Conservation (phyloP, 2,797 vertebrate genomes). For the Cheirogaleus major region DNA sequence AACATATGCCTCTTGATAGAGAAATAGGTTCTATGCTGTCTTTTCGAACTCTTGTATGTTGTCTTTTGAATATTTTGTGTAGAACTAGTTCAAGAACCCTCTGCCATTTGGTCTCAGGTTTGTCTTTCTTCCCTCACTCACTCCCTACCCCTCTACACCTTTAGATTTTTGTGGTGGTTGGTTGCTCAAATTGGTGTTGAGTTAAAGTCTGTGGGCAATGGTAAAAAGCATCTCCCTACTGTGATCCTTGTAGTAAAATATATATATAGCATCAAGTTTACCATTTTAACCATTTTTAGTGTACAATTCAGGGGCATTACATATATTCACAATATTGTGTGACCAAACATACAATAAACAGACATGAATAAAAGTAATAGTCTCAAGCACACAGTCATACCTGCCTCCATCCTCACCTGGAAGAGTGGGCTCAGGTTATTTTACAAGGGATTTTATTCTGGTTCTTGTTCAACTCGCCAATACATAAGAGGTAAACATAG, state of each 20-base stretch:
- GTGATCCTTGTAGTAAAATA: not conserved
- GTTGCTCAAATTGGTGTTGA: not conserved
- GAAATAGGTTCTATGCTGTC: constrained; percentile 16
- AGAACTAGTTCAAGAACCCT: not conserved
- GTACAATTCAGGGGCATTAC: not conserved
- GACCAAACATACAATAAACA: not conserved
- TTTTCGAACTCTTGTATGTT: not conserved
- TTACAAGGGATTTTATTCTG: not conserved
- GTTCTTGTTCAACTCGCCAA: not conserved
- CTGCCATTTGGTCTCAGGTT: not conserved
- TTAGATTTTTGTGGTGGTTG: not conserved
- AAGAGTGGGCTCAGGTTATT: not conserved
- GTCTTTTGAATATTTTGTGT: not conserved
- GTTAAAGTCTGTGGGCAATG: not conserved
- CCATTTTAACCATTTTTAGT: not conserved
- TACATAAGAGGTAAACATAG: not conserved
- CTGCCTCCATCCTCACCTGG: not conserved
- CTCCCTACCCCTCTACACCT: not conserved
- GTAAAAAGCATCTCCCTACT: not conserved
- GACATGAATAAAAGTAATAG: not conserved
- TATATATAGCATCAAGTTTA: not conserved
- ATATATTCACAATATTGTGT: not conserved
- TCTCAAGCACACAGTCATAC: not conserved
- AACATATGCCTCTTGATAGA: constrained; percentile 11
- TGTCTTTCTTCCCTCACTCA: not conserved